Percentiles rank a stretch among this genome's conserved stretches.
These are phyloP conservation scores for Caenorhabditis sp. DNA, from an alignment of 2,888 invertebrate species.

Conservation along the genomic window DNA sequence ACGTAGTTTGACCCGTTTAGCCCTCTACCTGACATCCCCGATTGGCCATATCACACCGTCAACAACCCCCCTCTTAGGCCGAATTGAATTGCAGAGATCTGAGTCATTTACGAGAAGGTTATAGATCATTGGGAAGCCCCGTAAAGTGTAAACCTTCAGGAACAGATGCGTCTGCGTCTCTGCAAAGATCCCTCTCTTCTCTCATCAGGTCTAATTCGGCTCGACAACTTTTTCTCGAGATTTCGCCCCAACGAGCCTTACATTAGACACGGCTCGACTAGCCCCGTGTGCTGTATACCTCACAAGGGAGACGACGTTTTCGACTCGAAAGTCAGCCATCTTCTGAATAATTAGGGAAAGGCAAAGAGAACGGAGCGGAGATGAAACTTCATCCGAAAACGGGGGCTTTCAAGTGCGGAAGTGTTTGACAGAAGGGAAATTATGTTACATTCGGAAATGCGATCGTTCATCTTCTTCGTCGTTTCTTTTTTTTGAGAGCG, in stretches of 20 bases:
- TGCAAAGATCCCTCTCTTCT: background rate
- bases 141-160: constrained; percentile 23
- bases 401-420: background rate
- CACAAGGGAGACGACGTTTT: constrained; percentile 9
- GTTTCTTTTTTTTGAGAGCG: background rate
- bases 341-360: constrained; percentile 19
- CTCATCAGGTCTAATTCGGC: constrained; percentile 51
- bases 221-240: constrained; percentile 53
- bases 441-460: constrained; percentile 5
- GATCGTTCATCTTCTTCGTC: background rate
- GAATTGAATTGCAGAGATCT: constrained; percentile 17
- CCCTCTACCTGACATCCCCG: background rate
- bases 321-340: constrained; percentile 1
- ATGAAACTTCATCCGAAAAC: no score
- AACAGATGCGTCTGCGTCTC: constrained; percentile 31
- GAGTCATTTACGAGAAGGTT: constrained; percentile 18
- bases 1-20: background rate
- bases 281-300: constrained; percentile 26
- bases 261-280: constrained; percentile 51
- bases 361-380: constrained; percentile 1
- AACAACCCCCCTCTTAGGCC: constrained; percentile 12
- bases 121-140: constrained; percentile 28
- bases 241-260: constrained; percentile 21
- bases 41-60: background rate
- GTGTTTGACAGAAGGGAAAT: background rate